Conservation (phyloP, 2,113 vertebrate species). For the Eonycteris spelaea region DNA sequence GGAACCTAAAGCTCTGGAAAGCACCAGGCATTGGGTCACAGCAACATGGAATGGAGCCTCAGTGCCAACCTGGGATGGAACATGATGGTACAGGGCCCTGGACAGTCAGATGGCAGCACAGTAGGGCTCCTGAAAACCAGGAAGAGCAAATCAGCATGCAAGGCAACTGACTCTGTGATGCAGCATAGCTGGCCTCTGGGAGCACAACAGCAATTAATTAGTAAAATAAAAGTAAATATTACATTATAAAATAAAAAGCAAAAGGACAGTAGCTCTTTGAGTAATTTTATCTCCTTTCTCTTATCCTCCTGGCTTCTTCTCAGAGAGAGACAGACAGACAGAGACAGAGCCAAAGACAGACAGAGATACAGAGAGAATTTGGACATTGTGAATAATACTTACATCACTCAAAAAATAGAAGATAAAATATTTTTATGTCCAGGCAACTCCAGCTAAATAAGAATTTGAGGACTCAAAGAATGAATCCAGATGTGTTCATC, state of each 20-base stretch:
- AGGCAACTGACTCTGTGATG: neutral
- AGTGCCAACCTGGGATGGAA: neutral
- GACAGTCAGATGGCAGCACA: neutral
- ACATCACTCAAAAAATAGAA: neutral
- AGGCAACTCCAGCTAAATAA: neutral
- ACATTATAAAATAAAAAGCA: neutral
- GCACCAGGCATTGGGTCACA: neutral
- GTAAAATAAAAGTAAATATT: neutral
- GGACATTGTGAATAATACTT: neutral
- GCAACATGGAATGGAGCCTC: neutral
- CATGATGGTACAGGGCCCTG: neutral
- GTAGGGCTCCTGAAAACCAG: too few species aligned
- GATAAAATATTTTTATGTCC: neutral
- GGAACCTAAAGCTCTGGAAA: neutral
- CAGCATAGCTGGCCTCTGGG: neutral
- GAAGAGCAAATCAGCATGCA: neutral
- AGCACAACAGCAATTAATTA: neutral
- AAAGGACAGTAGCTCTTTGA: neutral
- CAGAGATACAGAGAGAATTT: neutral
- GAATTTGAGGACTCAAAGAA: neutral
- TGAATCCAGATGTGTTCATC: neutral
- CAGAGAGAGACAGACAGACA: neutral
- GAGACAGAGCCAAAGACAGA: neutral
- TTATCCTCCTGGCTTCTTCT: neutral
- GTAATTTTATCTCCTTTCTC: neutral